A percentile compares a stretch with the other conserved stretches of the same genome.
Conservation (phyloP, 2,888 invertebrate species). For the Eupithecia insigniata region DNA sequence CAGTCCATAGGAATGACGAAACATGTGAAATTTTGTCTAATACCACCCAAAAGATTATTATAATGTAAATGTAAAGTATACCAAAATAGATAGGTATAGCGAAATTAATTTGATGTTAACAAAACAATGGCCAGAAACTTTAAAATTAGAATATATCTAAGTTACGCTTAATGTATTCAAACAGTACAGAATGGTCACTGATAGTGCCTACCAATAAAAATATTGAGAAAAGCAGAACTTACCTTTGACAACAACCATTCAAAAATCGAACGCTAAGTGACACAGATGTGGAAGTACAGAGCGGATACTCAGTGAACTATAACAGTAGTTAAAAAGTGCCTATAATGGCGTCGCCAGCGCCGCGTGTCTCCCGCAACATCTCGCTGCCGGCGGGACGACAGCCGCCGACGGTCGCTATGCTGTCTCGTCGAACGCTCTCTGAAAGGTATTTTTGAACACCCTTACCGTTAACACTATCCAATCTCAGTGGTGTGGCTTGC, state of each 20-base stretch:
- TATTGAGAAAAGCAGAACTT: not conserved
- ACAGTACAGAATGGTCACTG: slow-evolving; percentile 30
- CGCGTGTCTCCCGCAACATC: slow-evolving; percentile 76
- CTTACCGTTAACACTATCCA: not conserved
- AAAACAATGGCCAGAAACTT: not conserved
- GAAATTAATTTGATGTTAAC: not conserved
- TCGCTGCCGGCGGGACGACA: slow-evolving; percentile 79
- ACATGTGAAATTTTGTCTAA: not conserved
- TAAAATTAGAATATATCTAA: not conserved
- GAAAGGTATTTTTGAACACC: slow-evolving; percentile 67
- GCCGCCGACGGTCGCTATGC: slow-evolving; percentile 69
- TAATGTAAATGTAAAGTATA: too few species aligned
- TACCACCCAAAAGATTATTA: not conserved
- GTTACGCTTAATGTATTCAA: slow-evolving; percentile 32
- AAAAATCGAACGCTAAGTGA: slow-evolving; percentile 6
- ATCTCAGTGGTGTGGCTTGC: not conserved
- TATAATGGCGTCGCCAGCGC: slow-evolving; percentile 68
- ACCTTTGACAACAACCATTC: not conserved
- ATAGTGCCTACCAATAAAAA: slow-evolving; percentile 11
- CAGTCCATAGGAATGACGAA: not conserved
- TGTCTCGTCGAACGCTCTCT: slow-evolving; percentile 74
- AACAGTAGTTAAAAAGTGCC: slow-evolving; percentile 12
- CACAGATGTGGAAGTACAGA: slow-evolving; percentile 37
- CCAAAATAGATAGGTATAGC: too few species aligned
- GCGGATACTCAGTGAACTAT: slow-evolving; percentile 21